Percentiles rank a stretch among this genome's conserved stretches.
Evolutionary conservation across 2,888 invertebrate genomes (phyloP).

Genomic region (Aromia moschata): DNA sequence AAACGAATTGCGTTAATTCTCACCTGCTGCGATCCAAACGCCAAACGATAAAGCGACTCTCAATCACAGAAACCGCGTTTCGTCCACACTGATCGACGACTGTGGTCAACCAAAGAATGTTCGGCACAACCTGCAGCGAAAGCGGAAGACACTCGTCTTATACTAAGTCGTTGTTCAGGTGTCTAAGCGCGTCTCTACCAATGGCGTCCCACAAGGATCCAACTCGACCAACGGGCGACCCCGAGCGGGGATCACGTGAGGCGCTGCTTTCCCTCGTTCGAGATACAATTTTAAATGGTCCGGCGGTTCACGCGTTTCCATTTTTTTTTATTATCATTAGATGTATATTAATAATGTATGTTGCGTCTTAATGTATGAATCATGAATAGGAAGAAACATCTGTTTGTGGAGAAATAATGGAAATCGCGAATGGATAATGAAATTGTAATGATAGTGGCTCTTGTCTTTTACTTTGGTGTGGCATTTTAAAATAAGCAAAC

Average conservation of each 20-base stretch:
- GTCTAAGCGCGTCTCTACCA: constrained; percentile 40
- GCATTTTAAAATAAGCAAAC: no score
- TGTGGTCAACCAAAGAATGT: constrained; percentile 21
- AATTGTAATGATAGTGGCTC: no score
- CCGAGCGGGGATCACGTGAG: not conserved
- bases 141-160: constrained; percentile 41
- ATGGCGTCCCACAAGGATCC: constrained; percentile 29
- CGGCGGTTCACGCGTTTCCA: constrained; percentile 14
- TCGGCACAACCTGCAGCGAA: constrained; percentile 36
- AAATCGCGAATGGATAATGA: not conserved
- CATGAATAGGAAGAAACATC: constrained; percentile 2
- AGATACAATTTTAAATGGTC: constrained; percentile 21
- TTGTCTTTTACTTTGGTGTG: no score
- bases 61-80: constrained; percentile 21
- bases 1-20: not conserved
- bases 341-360: constrained; percentile 15
- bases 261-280: constrained; percentile 17
- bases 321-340: constrained; percentile 6
- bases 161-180: constrained; percentile 47
- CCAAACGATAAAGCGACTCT: constrained; percentile 2
- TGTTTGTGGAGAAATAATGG: constrained; percentile 2
- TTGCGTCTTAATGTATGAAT: not conserved
- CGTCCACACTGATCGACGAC: not conserved
- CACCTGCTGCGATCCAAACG: constrained; percentile 4
- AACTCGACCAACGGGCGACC: constrained; percentile 37